These are phyloP conservation scores for Frieseomelitta varia DNA, from an alignment of 1,140 invertebrate species.

Conservation along the genomic window DNA sequence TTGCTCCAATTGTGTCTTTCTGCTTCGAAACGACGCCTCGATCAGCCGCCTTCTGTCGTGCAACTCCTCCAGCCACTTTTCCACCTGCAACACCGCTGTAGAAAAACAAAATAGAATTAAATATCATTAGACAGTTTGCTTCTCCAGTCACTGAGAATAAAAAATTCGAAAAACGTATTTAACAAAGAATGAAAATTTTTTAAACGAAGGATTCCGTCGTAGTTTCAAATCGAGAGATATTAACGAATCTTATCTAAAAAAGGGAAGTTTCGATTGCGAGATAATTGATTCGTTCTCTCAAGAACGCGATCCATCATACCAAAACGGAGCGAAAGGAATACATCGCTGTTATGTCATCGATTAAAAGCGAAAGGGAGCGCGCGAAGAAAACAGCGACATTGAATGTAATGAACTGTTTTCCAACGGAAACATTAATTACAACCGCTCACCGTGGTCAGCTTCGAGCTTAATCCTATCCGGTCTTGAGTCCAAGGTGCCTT, in stretches of 20 bases:
- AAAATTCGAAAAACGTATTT: background rate
- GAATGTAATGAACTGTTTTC: constrained; percentile 1
- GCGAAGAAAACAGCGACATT: background rate
- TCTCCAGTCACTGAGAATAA: background rate
- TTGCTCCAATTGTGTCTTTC: constrained; percentile 89
- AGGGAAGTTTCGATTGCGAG: background rate
- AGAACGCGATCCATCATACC: background rate
- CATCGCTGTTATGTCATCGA: constrained; percentile 27
- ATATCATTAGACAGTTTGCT: background rate
- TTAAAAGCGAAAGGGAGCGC: constrained; percentile 33
- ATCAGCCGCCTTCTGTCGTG: constrained; percentile 89
- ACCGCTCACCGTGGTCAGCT: constrained; percentile 83
- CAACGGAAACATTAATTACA: constrained; percentile 19
- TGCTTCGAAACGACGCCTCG: constrained; percentile 88
- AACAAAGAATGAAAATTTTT: background rate
- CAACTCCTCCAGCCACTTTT: constrained; percentile 89
- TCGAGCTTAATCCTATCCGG: constrained; percentile 86
- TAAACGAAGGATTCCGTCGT: background rate
- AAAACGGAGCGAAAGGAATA: constrained; percentile 13
- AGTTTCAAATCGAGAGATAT: background rate
- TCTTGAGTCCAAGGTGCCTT: constrained; percentile 89
- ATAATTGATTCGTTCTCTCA: background rate
- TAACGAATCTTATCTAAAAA: background rate
- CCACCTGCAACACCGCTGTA: constrained; percentile 87
- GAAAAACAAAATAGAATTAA: constrained; percentile 24